Base-by-base conservation (phyloP, 1,140 invertebrate species). In the Meloidogyne floridensis region DNA sequence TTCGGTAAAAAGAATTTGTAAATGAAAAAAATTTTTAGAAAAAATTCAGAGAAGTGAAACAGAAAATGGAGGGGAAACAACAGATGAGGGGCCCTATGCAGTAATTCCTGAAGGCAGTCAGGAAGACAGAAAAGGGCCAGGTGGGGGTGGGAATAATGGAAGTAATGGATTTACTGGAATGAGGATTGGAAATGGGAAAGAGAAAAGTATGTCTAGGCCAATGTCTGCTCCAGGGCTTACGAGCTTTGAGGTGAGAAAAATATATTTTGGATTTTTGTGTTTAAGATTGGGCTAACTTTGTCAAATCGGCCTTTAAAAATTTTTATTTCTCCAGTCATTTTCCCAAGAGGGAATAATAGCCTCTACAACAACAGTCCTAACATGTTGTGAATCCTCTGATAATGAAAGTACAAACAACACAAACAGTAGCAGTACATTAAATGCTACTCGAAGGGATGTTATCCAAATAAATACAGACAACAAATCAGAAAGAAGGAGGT, bases 181-280 rank as follows among this genome's bases (percentile, higher is more conserved):
- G 56, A 20, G 71, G 5, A 43, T 43, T n/a, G 7, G 7, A 32
- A 77, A 42, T 47, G 53, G 73, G 3, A 72, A 59, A 43, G 15
- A 59, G 74, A 82, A 53, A 56, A 75, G 54, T n/a, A 32, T 59
- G n/a, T 54, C 80, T 47, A 59, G 84, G 65, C 84, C 84, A 18
- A 20, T 86, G 54, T 87, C 85, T 42, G 84, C 84, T 10, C 84
- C 84, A 9, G 84, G 86, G 11, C 51, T 82, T n/a, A 83, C 85
- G 75, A 87, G 86, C 71, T 87, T 85, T 81, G 81, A 85, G 85
- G 85, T 86, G n/a, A 18, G 75, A 9, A 71, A 71, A 42, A 8
- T 6, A 42, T 6, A 71, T 71, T 71, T 6, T 18, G 8, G 70
- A 65, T 54, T 77, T 77, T 13, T 42, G 75, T 18, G 18, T 20